These are phyloP conservation scores for Calliopsis andreniformis DNA, from an alignment of 1,140 invertebrate genomes.

Conservation along the genomic window DNA sequence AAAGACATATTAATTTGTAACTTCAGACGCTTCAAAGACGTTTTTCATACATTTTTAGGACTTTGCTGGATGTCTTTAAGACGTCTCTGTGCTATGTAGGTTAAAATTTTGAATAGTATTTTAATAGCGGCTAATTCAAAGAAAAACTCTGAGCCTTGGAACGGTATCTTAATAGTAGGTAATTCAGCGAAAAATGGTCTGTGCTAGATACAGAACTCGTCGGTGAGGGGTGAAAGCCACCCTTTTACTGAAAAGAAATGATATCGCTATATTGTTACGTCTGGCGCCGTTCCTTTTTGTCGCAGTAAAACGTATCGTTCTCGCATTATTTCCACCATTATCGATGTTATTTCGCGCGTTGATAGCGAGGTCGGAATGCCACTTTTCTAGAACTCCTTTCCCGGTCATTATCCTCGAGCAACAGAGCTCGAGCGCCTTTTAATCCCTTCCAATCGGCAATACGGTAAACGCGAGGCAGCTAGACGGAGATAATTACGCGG, in stretches of 20 bases:
- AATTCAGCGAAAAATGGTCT: too few relatives aligned
- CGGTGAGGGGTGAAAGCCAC: too few relatives aligned
- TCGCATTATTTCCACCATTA: neutral
- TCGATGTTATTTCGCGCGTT: slow-evolving; percentile 1
- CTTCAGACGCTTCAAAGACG: too few relatives aligned
- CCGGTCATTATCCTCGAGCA: slow-evolving; percentile 21
- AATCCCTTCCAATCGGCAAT: slow-evolving; percentile 26
- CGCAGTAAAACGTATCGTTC: slow-evolving; percentile 25
- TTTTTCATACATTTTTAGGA: too few relatives aligned
- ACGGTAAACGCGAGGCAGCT: neutral
- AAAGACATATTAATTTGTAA: too few relatives aligned
- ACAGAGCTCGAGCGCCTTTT: slow-evolving; percentile 21
- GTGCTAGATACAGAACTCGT: too few relatives aligned
- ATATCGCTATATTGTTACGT: neutral
- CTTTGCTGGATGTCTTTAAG: too few relatives aligned
- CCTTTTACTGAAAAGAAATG: neutral
- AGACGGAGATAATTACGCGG: slow-evolving; percentile 19
- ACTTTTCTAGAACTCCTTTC: slow-evolving; percentile 1
- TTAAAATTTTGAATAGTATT: too few relatives aligned
- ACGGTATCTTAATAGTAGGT: too few relatives aligned
- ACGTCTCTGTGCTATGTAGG: too few relatives aligned
- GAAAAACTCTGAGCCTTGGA: too few relatives aligned
- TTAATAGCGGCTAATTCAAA: too few relatives aligned
- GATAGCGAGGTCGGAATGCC: slow-evolving; percentile 34
- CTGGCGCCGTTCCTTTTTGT: neutral